Conservation (phyloP, 2,797 vertebrate species). For the Chanos chanos region DNA sequence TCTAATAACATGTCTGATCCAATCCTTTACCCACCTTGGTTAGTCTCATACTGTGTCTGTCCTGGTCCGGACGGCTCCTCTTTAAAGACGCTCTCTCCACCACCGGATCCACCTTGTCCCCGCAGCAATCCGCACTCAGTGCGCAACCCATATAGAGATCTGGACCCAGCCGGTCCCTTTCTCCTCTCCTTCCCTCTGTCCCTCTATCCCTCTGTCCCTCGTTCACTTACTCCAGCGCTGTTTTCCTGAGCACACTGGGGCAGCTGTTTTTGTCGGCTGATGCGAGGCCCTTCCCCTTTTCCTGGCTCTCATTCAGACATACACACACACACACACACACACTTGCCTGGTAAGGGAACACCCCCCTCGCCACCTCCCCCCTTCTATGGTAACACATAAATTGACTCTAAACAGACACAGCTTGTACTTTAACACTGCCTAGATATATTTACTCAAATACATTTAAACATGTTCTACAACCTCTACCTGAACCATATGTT, state of each 20-base stretch:
- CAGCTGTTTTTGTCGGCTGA: conserved; percentile 80
- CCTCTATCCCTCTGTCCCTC: conserved; percentile 3
- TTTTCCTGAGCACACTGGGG: conserved; percentile 52
- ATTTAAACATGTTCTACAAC: too few relatives aligned
- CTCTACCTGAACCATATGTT: too few relatives aligned
- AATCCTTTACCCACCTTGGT: conserved; percentile 62
- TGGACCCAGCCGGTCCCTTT: conserved; percentile 40
- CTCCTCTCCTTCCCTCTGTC: neutral
- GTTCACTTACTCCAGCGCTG: conserved; percentile 37
- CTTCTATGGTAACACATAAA: too few relatives aligned
- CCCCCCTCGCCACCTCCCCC: conserved; percentile 45
- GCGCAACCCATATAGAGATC: conserved; percentile 73
- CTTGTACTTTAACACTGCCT: too few relatives aligned
- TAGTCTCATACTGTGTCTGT: conserved; percentile 70
- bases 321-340: conserved; percentile 15
- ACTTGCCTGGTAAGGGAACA: conserved; percentile 40
- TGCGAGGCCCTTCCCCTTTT: conserved; percentile 71
- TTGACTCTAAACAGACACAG: too few relatives aligned
- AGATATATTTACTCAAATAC: too few relatives aligned
- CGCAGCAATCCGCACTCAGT: conserved; percentile 71
- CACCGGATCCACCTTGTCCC: conserved; percentile 64
- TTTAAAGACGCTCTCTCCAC: conserved; percentile 62
- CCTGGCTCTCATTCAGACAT: conserved; percentile 59
- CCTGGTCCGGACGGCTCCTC: conserved; percentile 61
- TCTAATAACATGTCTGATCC: too few relatives aligned